Conservation (phyloP, 2,113 vertebrate genomes). For the Myotis lucifugus region DNA sequence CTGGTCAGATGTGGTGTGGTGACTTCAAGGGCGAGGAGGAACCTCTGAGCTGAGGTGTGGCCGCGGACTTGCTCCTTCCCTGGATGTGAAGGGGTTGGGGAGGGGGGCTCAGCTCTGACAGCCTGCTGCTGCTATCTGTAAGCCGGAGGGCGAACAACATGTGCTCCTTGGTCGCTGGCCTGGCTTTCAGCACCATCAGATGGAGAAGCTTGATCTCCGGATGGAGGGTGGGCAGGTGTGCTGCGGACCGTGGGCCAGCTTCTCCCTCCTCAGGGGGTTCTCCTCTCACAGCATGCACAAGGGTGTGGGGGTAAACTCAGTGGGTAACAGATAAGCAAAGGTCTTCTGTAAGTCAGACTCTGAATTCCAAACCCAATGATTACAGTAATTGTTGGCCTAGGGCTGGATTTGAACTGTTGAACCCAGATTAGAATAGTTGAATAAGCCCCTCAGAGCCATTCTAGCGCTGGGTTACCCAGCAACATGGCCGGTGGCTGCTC, state of each 20-base stretch:
- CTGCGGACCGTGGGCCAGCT: too few relatives aligned
- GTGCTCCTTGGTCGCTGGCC: neutral
- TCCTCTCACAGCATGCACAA: neutral
- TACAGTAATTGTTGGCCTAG: constrained; percentile 46
- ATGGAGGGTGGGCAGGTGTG: neutral
- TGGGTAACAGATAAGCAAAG: constrained; percentile 35
- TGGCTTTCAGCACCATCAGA: neutral
- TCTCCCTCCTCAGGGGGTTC: neutral
- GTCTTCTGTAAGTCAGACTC: constrained; percentile 43
- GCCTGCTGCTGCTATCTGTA: neutral
- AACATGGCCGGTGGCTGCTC: neutral
- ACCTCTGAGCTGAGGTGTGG: neutral
- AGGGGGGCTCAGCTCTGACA: neutral
- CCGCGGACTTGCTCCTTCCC: neutral
- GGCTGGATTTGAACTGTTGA: constrained; percentile 73
- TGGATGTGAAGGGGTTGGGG: accelerated
- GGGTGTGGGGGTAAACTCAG: neutral
- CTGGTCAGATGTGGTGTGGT: neutral
- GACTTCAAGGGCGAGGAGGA: neutral
- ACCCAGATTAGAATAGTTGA: constrained; percentile 33
- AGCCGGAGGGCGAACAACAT: neutral
- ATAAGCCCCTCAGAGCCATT: neutral
- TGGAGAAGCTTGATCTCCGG: neutral
- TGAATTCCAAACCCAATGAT: constrained; percentile 58
- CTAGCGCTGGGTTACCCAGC: neutral